Evolutionary conservation across 2,113 vertebrate species (phyloP), one percentile per base, ranked within the genome.

Genomic region (Anser cygnoides): DNA sequence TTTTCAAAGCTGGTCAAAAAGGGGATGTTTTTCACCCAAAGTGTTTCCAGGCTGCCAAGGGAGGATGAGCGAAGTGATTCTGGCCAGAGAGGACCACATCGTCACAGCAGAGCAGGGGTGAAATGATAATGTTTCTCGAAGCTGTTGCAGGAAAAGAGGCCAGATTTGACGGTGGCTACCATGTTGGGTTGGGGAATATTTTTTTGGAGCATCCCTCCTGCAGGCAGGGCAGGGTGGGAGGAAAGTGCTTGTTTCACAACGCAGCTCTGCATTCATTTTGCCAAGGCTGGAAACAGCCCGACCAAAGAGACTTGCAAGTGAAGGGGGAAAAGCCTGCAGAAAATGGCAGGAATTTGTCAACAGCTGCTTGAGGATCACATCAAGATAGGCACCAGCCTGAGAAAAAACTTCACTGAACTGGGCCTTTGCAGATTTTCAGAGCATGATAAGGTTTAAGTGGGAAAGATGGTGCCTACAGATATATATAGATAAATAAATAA

Each of bases 1-100:
- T 81, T 39, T 41, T 35, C 26, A 4, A 15, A 16, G 41, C 43
- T 59, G 21, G 28, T 82, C 52, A 79, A 54, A 92, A 84, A 65
- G 11, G 21, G 71, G 66, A 31, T 49, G 41, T 52, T 21, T 86
- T 55, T 59, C 7, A 10, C 61, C 39, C 50, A 16, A 2, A 31
- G 49, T 0, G 0, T 90, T 80, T 39, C 29, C 11, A 44, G 23
- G 84, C 49, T 4, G 13, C 76, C 65, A 66, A 8, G 3, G 2
- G 6, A 31, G 16, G 52, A 17, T 1, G 0, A 11, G 10, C 2
- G 37, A 81, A 89, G 31, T 41, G 66, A 8, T 66, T 25, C 41
- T 46, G 25, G 17, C 6, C 1, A 3, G 44, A 44, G 41, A 81
- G 23, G 4, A 10, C 46, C 37, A 55, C 61, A 70, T 81, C 2